Percentiles rank a stretch among this genome's conserved stretches.
phyloP scores from a whole-genome alignment of 2,888 invertebrate genomes.

The Macaria notata region DNA sequence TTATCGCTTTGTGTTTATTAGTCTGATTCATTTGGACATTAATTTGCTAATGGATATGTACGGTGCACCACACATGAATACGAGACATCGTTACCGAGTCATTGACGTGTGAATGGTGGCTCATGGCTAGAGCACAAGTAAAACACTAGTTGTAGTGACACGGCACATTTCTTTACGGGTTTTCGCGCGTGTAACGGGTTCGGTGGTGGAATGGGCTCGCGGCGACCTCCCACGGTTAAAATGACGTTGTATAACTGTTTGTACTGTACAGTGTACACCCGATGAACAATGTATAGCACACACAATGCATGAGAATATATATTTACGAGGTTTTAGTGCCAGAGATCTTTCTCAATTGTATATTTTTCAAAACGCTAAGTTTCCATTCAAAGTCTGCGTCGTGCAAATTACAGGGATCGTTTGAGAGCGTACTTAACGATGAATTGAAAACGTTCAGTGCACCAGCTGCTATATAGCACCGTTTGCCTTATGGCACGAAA shows the following conservation, averaged over 20 bases:
- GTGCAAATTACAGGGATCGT: slow-evolving; percentile 6
- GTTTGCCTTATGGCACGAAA: slow-evolving; percentile 40
- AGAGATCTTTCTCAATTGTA: neutral
- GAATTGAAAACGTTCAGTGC: slow-evolving; percentile 20
- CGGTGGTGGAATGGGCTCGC: slow-evolving; percentile 34
- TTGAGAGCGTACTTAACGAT: slow-evolving; percentile 15
- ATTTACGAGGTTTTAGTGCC: no score
- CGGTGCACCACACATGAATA: neutral
- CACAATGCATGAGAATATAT: no score
- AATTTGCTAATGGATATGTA: neutral
- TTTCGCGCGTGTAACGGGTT: slow-evolving; percentile 36
- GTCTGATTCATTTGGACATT: neutral
- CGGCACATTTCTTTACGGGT: slow-evolving; percentile 14
- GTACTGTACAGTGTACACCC: slow-evolving; percentile 12
- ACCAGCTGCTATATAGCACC: slow-evolving; percentile 37
- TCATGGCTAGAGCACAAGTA: slow-evolving; percentile 12
- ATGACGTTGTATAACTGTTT: slow-evolving; percentile 47
- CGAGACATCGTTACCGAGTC: neutral
- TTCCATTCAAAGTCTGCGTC: slow-evolving; percentile 2
- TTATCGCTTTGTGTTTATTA: neutral
- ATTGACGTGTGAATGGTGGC: slow-evolving; percentile 18
- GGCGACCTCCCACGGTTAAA: slow-evolving; percentile 46
- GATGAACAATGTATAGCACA: slow-evolving; percentile 12
- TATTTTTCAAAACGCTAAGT: slow-evolving; percentile 7
- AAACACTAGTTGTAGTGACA: slow-evolving; percentile 9